These are phyloP conservation scores for Chlorodrepanis virens DNA, from an alignment of 2,113 vertebrate genomes.

Conservation along the genomic window DNA sequence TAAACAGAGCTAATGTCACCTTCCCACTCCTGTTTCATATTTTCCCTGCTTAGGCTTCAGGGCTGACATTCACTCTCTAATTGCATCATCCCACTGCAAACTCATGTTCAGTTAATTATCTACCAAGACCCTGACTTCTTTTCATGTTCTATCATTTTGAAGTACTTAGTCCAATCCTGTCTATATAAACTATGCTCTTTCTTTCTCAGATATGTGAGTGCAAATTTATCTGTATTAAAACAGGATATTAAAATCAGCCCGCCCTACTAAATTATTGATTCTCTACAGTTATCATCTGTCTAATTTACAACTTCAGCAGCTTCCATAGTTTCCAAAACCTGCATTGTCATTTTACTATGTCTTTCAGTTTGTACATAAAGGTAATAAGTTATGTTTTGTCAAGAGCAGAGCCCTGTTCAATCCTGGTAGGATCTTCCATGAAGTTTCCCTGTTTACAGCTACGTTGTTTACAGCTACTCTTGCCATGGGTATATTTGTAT, in stretches of 20 bases:
- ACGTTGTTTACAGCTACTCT: not conserved
- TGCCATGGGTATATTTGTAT: not conserved
- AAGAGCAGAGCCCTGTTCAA: not conserved
- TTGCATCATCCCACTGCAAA: not conserved
- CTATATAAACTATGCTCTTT: conserved; percentile 7
- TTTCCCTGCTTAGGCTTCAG: conserved; percentile 10
- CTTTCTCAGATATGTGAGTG: not conserved
- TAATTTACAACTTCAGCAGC: not conserved
- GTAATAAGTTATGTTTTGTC: not conserved
- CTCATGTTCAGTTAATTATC: conserved; percentile 42
- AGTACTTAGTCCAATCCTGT: conserved; percentile 11
- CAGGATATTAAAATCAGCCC: not conserved
- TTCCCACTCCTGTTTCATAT: not conserved
- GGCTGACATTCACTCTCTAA: conserved; percentile 22
- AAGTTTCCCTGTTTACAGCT: not conserved
- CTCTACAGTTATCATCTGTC: not conserved
- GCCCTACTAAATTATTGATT: not conserved
- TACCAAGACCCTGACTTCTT: conserved; percentile 6
- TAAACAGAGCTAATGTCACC: conserved; percentile 2
- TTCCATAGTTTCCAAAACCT: not conserved
- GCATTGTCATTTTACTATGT: not conserved
- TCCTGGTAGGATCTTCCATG: not conserved
- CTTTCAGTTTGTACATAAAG: not conserved
- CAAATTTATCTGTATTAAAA: not conserved
- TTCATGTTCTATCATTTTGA: conserved; percentile 29